Evolutionary conservation across 2,797 vertebrate genomes (phyloP), one percentile per base, ranked within the genome.

Genomic region (Etheostoma perlongum): DNA sequence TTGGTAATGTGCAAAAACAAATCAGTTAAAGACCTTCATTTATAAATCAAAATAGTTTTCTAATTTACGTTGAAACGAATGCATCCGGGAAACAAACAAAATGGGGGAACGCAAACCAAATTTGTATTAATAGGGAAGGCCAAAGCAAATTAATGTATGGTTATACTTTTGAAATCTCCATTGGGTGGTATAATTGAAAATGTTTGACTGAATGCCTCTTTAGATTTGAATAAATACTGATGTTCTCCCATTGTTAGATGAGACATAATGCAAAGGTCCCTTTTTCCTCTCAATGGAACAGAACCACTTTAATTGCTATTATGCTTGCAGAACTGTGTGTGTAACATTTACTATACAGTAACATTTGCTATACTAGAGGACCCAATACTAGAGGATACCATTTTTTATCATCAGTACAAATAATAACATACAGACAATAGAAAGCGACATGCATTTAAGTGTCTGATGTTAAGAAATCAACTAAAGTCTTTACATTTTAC

Each of bases 151-250:
- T 0, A 51, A 49, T 76, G 2, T 61, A 27, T 74, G 64, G 73
- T 83, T 75, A 63, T 27, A 59, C 53, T 76, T 40, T 68, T 74
- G 36, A 81, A 74, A 68, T 71, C 58, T 74, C 49, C 54, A 47
- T 47, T 74, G 58, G 71, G 63, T 65, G 59, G 30, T 33, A 44
- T 65, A 75, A 84, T 76, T 42, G 46, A 54, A 65, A 76, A 60
- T 81, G 44, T 55, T 76, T 69, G 54, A 66, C 73, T 61, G 44
- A 78, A 83, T 68, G n/a, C 14, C 61, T 71, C 67, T 3, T 14
- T 49, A 61, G 49, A 76, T 71, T 72, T 74, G 2, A 55, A 47
- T 67, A 67, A 79, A 72, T 70, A 72, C 54, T 49, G 30, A 57
- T 69, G 46, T 68, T 71, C n/a, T 42, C n/a, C 69, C 54, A 58